Evolutionary conservation across 2,113 vertebrate genomes (phyloP), one percentile per base, ranked within the genome.

Genomic region (Myodes glareolus): DNA sequence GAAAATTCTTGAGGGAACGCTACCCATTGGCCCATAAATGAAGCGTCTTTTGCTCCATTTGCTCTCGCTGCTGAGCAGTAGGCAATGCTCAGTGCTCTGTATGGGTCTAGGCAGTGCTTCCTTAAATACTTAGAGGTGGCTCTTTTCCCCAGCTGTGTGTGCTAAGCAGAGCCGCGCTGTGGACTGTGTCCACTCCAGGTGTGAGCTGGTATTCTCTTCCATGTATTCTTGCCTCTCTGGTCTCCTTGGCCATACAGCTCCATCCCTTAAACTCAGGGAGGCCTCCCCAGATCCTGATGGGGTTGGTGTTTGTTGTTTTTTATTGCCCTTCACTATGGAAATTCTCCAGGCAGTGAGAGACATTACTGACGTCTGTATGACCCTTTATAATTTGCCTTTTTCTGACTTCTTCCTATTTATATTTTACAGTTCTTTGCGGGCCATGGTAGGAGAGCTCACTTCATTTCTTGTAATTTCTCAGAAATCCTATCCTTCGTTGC

Each of bases 281-380:
- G 61, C 16, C 13, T 29, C 29, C 3, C 47, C 52, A 45, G 68
- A 19, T 39, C 52, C 58, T 70, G 10, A 70, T 45, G 70, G 42
- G 23, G 10, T 31, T 77, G 55, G 17, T 16, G 36, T 73, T 50
- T 55, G 13, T 39, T 58, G 33, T 13, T 19, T 77, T 31, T 47
- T 16, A 50, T 90, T 33, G 16, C 21, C 33, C 19, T 73, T 91
- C 6, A 47, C 25, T 36, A 90, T 87, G 31, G 47, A 77, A 81
- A 91, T 86, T 80, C 45, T 94, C 75, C 68, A 88, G 88, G 70
- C 87, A 94, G 72, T 52, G 86, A 58, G 42, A 87, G 65, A 52
- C 85, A 68, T 31, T 7, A 16, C 29, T 33, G 29, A 45, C 19
- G 5, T 65, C 61, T 86, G 42, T 33, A 31, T 67, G 16, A 11